Evolutionary conservation across 2,797 vertebrate genomes (phyloP), one percentile per base, ranked within the genome.

Genomic region (Netta rufina): DNA sequence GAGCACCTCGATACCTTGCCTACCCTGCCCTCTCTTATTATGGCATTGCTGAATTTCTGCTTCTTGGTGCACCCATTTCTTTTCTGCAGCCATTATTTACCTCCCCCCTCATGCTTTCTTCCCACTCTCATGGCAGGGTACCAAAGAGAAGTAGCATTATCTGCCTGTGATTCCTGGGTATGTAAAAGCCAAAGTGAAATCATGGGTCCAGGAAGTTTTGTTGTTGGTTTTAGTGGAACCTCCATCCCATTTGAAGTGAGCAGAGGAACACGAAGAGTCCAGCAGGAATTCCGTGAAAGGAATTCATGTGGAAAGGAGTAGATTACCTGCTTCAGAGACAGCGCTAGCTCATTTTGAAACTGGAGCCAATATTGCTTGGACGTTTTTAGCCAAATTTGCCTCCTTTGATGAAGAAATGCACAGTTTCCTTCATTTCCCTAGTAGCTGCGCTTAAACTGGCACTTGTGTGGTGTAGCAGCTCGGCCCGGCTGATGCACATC

Each of bases 71-170:
- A n/a, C 30, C 43, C 32, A 0, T 13, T 53, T 47, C 65, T 66
- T 33, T 43, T 36, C 8, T 5, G 27, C 14, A 33, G 1, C 6
- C 36, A 8, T 21, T 56, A 9, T 56, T 82, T 32, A 9, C 51
- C 33, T 64, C 53, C 77, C 43, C 25, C 32, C 0, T 47, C 1
- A 0, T 14, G 6, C 51, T 78, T 47, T 14, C 39, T n/a, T 25
- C 41, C 87, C 51, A 9, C 38, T 61, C 57, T 24, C 38, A 11
- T 11, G 36, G 6, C 61, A 54, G 43, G 36, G 16, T 36, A n/a
- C 33, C 1, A 6, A 28, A 8, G 30, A 45, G 61, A 16, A 33
- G 65, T 71, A 13, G 27, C 2, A 8, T 32, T 6, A 3, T 11
- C 76, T 5, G 9, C 28, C 2, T 21, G 13, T 11, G 33, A 10